Percentiles rank a stretch among this genome's conserved stretches.
phyloP scores from a whole-genome alignment of 2,797 vertebrate species.

The Platalea minor region DNA sequence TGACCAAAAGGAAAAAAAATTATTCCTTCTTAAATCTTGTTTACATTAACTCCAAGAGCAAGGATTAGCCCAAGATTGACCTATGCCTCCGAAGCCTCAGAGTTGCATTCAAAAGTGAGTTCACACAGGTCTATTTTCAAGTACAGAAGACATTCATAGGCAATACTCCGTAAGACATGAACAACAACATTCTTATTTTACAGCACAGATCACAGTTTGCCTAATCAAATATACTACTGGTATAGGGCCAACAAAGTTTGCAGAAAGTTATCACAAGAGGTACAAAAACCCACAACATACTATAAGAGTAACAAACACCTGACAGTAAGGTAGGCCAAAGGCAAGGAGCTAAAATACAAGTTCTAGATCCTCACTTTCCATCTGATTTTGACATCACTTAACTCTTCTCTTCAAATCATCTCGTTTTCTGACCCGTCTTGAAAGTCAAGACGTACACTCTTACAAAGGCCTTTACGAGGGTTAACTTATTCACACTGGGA shows the following conservation, averaged over 20 bases:
- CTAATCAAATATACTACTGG: background rate
- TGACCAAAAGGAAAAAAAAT: background rate
- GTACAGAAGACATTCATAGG: background rate
- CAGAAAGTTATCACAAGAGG: background rate
- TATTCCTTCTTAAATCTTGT: background rate
- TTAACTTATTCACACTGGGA: background rate
- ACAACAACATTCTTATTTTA: background rate
- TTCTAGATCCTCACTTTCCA: background rate
- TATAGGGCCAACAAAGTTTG: background rate
- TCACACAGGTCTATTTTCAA: background rate
- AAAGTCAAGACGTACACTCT: background rate
- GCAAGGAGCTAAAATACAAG: background rate
- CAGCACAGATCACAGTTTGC: background rate
- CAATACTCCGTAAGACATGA: background rate
- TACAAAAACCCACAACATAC: background rate
- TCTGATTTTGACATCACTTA: background rate
- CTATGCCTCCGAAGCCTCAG: background rate
- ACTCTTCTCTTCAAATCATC: background rate
- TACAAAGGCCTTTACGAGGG: background rate
- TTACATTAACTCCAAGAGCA: background rate
- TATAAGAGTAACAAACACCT: background rate
- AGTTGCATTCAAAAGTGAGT: background rate
- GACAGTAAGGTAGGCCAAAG: background rate
- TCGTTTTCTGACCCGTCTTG: background rate
- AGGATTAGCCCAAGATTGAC: background rate